A percentile compares a stretch with the other conserved stretches of the same genome.
phyloP scores from a whole-genome alignment of 2,888 invertebrate species.

The Ypsolopha scabrella region DNA sequence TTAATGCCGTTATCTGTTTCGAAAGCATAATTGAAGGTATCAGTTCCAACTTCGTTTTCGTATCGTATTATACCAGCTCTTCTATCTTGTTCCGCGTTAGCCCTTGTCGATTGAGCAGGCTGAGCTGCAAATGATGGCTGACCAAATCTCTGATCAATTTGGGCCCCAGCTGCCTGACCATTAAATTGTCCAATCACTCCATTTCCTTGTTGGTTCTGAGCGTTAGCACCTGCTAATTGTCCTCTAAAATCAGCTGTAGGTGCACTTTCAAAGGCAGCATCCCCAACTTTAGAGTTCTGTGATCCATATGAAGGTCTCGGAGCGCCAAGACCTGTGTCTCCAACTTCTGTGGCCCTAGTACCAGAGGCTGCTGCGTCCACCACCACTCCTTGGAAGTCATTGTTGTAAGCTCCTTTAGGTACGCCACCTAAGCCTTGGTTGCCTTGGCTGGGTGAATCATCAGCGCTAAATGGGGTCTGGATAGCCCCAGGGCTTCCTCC shows the following conservation, averaged over 20 bases:
- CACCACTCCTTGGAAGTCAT: slow-evolving; percentile 52
- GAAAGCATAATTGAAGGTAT: slow-evolving; percentile 41
- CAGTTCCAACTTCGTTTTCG: slow-evolving; percentile 34
- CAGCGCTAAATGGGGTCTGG: slow-evolving; percentile 24
- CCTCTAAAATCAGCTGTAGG: slow-evolving; percentile 17
- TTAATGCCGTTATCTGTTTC: slow-evolving; percentile 54
- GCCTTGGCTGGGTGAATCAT: slow-evolving; percentile 14
- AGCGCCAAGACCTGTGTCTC: slow-evolving; percentile 40
- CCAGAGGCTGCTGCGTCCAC: slow-evolving; percentile 51
- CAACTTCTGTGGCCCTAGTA: slow-evolving; percentile 33
- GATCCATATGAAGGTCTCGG: slow-evolving; percentile 50
- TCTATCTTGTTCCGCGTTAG: slow-evolving; percentile 33
- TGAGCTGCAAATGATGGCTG: slow-evolving; percentile 2
- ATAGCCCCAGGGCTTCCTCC: slow-evolving; percentile 40
- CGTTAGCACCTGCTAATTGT: background rate
- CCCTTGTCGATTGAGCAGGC: slow-evolving; percentile 19
- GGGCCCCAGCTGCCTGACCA: background rate
- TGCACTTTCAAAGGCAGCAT: slow-evolving; percentile 40
- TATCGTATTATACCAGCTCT: slow-evolving; percentile 33
- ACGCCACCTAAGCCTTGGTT: slow-evolving; percentile 22
- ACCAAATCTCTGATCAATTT: slow-evolving; percentile 1
- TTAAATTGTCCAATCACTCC: background rate
- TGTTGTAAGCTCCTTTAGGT: slow-evolving; percentile 43
- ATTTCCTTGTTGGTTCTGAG: background rate
- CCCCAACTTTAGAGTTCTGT: slow-evolving; percentile 50